Base-by-base conservation (phyloP, 1,140 invertebrate genomes). In the Hirudo medicinalis region DNA sequence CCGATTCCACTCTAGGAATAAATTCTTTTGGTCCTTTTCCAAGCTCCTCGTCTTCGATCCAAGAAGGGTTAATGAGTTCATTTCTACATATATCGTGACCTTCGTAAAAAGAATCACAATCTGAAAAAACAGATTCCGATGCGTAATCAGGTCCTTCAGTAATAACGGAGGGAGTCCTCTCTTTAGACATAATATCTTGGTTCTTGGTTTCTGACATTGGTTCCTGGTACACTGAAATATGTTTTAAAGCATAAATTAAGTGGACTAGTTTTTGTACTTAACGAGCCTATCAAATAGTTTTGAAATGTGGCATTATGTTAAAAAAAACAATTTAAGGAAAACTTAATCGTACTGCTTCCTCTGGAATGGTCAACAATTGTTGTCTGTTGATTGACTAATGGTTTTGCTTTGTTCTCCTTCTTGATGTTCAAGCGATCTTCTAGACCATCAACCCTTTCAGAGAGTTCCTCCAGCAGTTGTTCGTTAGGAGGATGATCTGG, bases 51-150 rank as follows among this genome's bases (percentile, higher is more conserved):
- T 72, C 57, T 17, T 77, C 76, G 6, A 75, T 78, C 79, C 49
- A 77, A 60, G 70, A 72, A 60, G 76, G 76, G 74, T 74, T 72
- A 9, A 80, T 77, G 15, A 81, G 67, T 15, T 81, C 78, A 60
- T 76, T 79, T 77, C 80, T 72, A 32, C 2, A 63, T 22, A 25
- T 15, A 20, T 32, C 57, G 2, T 63, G 22, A 1, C 29, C 22
- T 63, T 63, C 57, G 15, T 63, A 22, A 63, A 25, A 22, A 32
- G 22, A 22, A 4, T 63, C 22, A 32, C 17, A 22, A 63, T 22
- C 22, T 22, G 57, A 6, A 11, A 25, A 11, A 32, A 25, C 19
- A 11, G 57, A 63, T 5, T 63, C 57, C 22, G 0, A 3, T 19
- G 2, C 22, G 57, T 63, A 63, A 15, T 63, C 57, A 32, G 57